Evolutionary conservation across 2,888 invertebrate species (phyloP).

Genomic region (Chrysolina americana): DNA sequence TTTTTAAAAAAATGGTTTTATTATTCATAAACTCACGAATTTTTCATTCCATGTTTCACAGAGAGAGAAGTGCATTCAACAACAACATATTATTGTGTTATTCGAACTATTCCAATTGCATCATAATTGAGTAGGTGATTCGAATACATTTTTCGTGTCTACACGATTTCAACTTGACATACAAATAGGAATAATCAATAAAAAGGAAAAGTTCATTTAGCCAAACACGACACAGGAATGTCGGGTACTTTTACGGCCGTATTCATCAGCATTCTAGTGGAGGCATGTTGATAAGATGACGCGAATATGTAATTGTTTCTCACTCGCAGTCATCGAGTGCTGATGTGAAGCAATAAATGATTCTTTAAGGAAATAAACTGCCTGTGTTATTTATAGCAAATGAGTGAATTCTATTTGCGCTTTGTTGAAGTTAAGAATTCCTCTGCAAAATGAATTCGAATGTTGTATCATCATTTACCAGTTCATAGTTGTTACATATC

Average conservation of each 20-base stretch:
- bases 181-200: slow-evolving; percentile 40
- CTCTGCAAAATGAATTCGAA: not conserved
- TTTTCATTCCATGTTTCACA: too few relatives aligned
- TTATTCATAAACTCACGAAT: too few relatives aligned
- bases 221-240: slow-evolving; percentile 18
- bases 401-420: not conserved
- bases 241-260: not conserved
- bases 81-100: not conserved
- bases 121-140: slow-evolving; percentile 27
- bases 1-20: too few relatives aligned
- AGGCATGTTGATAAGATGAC: slow-evolving; percentile 12
- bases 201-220: slow-evolving; percentile 43
- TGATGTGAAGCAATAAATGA: slow-evolving; percentile 9
- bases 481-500: not conserved
- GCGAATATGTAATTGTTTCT: slow-evolving; percentile 14
- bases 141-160: slow-evolving; percentile 22
- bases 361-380: slow-evolving; percentile 11
- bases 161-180: slow-evolving; percentile 44
- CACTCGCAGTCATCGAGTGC: slow-evolving; percentile 10
- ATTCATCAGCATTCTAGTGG: slow-evolving; percentile 9
- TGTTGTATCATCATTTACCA: not conserved
- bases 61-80: slow-evolving; percentile 27
- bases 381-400: slow-evolving; percentile 10
- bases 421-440: slow-evolving; percentile 12
- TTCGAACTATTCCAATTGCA: slow-evolving; percentile 27